phyloP scores from a whole-genome alignment of 2,888 invertebrate genomes.

The Amphipyra berbera region DNA sequence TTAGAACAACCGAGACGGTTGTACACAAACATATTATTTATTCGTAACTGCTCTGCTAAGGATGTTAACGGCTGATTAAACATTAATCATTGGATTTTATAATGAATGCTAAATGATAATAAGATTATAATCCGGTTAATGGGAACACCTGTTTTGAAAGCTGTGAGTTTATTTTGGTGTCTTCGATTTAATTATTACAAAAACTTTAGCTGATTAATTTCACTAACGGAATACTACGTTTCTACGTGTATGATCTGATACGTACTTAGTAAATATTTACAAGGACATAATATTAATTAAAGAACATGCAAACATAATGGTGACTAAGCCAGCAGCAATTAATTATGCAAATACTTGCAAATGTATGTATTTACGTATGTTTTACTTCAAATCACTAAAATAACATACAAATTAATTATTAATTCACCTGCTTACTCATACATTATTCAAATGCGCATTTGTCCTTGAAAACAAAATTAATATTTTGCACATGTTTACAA shows the following conservation, averaged over 20 bases:
- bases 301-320: slow-evolving; percentile 14
- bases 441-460: slow-evolving; percentile 24
- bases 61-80: slow-evolving; percentile 36
- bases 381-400: slow-evolving; percentile 19
- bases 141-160: slow-evolving; percentile 12
- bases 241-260: too few species aligned
- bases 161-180: not conserved
- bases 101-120: slow-evolving; percentile 1
- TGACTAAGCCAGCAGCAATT: slow-evolving; percentile 16
- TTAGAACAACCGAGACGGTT: slow-evolving; percentile 68
- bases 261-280: not conserved
- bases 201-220: too few species aligned
- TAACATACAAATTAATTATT: slow-evolving; percentile 11
- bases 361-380: slow-evolving; percentile 9
- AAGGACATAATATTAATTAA: slow-evolving; percentile 11
- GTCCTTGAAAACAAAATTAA: slow-evolving; percentile 32
- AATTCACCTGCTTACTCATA: slow-evolving; percentile 12
- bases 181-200: too few species aligned
- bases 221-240: too few species aligned
- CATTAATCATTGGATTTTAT: slow-evolving; percentile 13
- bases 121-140: not conserved
- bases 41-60: slow-evolving; percentile 53
- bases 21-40: slow-evolving; percentile 61
- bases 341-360: slow-evolving; percentile 26
- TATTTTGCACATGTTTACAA: slow-evolving; percentile 36